Base-by-base conservation (phyloP, 2,888 invertebrate species). In the Papilio protenor region DNA sequence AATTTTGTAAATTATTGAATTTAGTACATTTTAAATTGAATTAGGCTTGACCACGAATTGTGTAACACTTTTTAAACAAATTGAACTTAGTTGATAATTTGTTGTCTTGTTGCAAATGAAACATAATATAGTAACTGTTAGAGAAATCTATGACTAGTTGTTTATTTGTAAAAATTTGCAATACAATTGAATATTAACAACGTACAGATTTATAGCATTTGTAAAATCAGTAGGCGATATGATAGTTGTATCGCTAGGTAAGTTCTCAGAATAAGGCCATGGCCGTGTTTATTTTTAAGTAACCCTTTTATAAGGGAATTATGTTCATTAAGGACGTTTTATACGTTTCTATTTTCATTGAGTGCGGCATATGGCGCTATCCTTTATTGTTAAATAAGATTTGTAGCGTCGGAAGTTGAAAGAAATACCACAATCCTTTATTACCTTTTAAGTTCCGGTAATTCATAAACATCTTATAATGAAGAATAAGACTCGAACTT, bases 291-390 rank as follows among this genome's bases (percentile, higher is more conserved):
- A 92, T 94, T 94, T 87, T 92, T 91, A 91, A 89, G 87, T 89
- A 92, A 92, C 94, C 94, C 94, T 93, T 94, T 94, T 92, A 93
- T 92, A 92, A 85, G 86, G 90, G 91, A 92, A 94, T 94, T 92
- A 92, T 86, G 92, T 93, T 94, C 93, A 94, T 94, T 94, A 94
- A 89, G 90, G 83, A 86, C 79, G 84, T 92, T 93, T 94, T 92
- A 89, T 91, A 89, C 84, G 87, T 85, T 89, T 92, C 93, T 94
- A 94, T 85, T 85, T 85, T 77, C 78, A 84, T 81, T 81, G 78
- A 82, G 81, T 40, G 40, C 81, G 82, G 80, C 85, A 84, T 81
- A 84, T 85, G 85, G 84, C 80, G 80, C 66, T 81, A 76, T 80
- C 79, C 80, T 79, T 77, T 79, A 84, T 84, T 83, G 83, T 83